These are phyloP conservation scores for Xyrichtys novacula DNA, from an alignment of 2,797 vertebrate genomes.

Conservation along the genomic window DNA sequence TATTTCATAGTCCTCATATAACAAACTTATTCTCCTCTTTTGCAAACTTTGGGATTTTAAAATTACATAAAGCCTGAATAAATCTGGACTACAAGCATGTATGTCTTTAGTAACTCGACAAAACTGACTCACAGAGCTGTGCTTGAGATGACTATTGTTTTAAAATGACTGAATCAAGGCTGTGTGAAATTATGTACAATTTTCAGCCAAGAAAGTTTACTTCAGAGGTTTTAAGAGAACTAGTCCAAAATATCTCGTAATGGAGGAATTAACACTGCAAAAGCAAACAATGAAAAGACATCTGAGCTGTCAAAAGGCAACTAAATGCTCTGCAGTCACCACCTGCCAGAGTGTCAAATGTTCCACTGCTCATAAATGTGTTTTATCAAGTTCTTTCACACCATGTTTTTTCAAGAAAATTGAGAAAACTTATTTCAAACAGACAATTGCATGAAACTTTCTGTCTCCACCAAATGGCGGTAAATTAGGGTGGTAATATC, in stretches of 20 bases:
- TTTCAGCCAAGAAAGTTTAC: slow-evolving; percentile 1
- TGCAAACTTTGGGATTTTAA: neutral
- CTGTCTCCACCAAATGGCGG: slow-evolving; percentile 8
- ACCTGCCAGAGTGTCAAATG: slow-evolving; percentile 19
- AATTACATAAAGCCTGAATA: no score
- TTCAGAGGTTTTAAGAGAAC: slow-evolving; percentile 5
- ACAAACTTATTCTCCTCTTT: neutral
- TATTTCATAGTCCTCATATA: no score
- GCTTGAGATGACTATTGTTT: neutral
- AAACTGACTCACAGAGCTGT: no score
- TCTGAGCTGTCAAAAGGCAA: slow-evolving; percentile 7
- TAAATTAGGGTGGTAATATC: slow-evolving; percentile 3
- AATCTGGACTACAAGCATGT: no score
- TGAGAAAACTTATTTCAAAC: slow-evolving; percentile 19
- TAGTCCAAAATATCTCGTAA: neutral
- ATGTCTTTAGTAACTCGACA: no score
- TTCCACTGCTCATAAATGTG: slow-evolving; percentile 7
- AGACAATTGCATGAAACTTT: slow-evolving; percentile 21
- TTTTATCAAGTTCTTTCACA: slow-evolving; percentile 18
- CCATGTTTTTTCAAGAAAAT: slow-evolving; percentile 14
- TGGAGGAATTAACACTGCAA: neutral
- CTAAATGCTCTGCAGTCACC: slow-evolving; percentile 3
- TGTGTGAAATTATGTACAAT: neutral
- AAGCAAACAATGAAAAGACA: slow-evolving; percentile 10
- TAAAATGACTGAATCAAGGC: neutral